Evolutionary conservation across 2,113 vertebrate genomes (phyloP).

Genomic region (Tautogolabrus adspersus): DNA sequence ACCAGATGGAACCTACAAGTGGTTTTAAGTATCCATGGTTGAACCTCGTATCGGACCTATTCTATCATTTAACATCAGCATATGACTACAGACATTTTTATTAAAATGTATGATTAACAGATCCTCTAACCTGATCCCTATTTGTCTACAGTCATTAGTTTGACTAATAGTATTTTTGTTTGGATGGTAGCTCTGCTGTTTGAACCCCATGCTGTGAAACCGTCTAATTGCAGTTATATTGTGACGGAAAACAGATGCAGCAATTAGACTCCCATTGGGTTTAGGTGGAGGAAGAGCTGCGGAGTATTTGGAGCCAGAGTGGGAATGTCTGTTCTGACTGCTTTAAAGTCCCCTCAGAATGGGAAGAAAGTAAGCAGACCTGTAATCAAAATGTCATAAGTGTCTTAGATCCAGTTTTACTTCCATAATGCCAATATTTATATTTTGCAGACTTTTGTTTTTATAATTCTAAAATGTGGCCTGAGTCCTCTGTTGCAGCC

Average conservation of each 20-base stretch:
- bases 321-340: conserved; percentile 10
- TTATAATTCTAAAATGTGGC: conserved; percentile 25
- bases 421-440: conserved; percentile 32
- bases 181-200: conserved; percentile 47
- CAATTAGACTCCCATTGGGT: conserved; percentile 51
- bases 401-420: conserved; percentile 14
- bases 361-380: neutral
- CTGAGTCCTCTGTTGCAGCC: conserved; percentile 17
- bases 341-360: neutral
- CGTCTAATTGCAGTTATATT: conserved; percentile 55
- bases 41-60: conserved; percentile 8
- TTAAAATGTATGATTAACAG: conserved; percentile 14
- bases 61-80: conserved; percentile 23
- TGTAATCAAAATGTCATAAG: conserved; percentile 49
- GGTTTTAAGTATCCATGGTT: conserved; percentile 16
- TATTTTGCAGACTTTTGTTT: conserved; percentile 11
- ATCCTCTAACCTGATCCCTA: conserved; percentile 19
- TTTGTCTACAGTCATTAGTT: conserved; percentile 45
- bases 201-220: conserved; percentile 41
- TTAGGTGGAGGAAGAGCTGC: conserved; percentile 29
- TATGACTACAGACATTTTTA: conserved; percentile 25
- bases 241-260: conserved; percentile 62
- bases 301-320: conserved; percentile 3
- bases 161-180: conserved; percentile 36
- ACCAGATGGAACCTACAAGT: conserved; percentile 51